Evolutionary conservation across 2,113 vertebrate species (phyloP).

Genomic region (Gopherus flavomarginatus): DNA sequence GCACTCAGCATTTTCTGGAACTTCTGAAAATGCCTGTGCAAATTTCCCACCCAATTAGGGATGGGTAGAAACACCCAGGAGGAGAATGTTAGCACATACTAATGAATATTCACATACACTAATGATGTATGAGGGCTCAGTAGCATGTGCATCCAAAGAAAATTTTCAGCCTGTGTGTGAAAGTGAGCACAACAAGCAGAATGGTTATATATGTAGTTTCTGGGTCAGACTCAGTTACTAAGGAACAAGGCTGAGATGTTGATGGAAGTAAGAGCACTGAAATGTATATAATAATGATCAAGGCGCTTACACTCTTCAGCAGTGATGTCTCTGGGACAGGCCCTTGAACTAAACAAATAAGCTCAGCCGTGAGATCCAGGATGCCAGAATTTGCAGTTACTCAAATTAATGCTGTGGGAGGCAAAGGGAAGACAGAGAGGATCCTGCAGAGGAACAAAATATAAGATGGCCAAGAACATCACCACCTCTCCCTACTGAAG

Average conservation of each 20-base stretch:
- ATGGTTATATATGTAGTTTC: neutral
- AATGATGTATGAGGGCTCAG: neutral
- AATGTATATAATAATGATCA: neutral
- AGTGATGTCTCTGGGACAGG: neutral
- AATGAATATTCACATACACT: neutral
- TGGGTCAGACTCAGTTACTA: neutral
- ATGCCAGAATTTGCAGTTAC: neutral
- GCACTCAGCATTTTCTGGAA: neutral
- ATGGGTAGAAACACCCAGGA: neutral
- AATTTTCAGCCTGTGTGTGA: neutral
- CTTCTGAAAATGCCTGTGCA: neutral
- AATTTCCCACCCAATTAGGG: neutral
- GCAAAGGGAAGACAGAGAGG: neutral
- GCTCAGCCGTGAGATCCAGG: neutral
- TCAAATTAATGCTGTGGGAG: neutral
- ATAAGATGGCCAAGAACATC: neutral
- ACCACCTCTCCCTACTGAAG: neutral
- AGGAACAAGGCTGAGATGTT: neutral
- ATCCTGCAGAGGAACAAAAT: neutral
- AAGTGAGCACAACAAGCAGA: neutral
- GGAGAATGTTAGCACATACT: neutral
- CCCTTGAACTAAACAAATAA: neutral
- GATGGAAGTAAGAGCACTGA: neutral
- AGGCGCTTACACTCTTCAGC: neutral
- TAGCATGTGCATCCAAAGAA: neutral